Evolutionary conservation across 53 echinoderm and acorn worm genomes (phyloP), one percentile per base, ranked within the genome.

Genomic region (Apostichopus leukothele): DNA sequence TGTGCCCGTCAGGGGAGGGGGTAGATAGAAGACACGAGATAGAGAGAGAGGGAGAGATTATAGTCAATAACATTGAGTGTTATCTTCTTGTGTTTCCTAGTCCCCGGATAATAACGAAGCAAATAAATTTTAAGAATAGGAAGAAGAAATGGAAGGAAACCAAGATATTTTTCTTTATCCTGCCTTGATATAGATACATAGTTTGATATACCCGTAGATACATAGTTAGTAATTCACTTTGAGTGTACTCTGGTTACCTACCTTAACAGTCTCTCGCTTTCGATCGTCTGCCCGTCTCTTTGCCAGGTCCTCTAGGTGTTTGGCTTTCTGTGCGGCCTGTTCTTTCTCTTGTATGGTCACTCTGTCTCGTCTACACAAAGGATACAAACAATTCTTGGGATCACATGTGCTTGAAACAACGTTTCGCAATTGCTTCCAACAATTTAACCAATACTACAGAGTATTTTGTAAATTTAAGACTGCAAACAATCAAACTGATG

Each of bases 261-360:
- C 96, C 84, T 91, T 89, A 22, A 96, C 53, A 7, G 96, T 95
- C 86, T 96, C 94, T 73, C 90, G 88, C 77, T 93, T 92, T 76
- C 96, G 88, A 16, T 92, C 94, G 51, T 95, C 96, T 10, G 88
- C 93, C 16, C 90, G 90, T 26, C 86, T 80, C 71, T 95, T 95
- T 6, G 90, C 90, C 81, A 89, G 83, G 60, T 95, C 90, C 71
- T 96, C 96, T 2, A 90, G 90, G 79, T 95, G 93, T 60, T 83
- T 92, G 6, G 87, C 86, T 80, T 92, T 96, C 93, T 89, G 89
- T 0, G 91, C 95, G 0, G 90, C 96, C 52, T 91, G 83, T 85
- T 96, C 96, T 74, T 93, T 93, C 79, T 96, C 96, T 83, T 96
- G 96, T 9, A 96, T 92, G 0, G 96, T 96, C 12, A 96, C 94